phyloP scores from a whole-genome alignment of 2,113 vertebrate species.

The Tachysurus vachellii region DNA sequence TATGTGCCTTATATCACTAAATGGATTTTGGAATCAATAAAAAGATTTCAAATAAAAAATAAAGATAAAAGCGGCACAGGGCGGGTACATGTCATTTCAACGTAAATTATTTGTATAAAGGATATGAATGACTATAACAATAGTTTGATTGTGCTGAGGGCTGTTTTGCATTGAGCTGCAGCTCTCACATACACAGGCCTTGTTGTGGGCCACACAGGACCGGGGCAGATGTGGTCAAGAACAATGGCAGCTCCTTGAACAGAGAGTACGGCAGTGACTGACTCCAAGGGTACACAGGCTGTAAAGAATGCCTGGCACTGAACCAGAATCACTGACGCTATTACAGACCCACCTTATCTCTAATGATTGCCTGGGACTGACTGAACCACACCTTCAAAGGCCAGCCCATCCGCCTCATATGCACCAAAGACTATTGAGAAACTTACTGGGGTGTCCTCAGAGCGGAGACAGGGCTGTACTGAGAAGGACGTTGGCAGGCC shows the following conservation, averaged over 20 bases:
- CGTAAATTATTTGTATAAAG: constrained; percentile 60
- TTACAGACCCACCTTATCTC: constrained; percentile 83
- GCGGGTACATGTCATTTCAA: constrained; percentile 50
- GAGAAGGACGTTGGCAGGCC: constrained; percentile 71
- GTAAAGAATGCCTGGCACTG: constrained; percentile 86
- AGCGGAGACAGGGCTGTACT: constrained; percentile 75
- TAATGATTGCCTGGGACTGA: constrained; percentile 83
- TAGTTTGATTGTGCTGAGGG: constrained; percentile 73
- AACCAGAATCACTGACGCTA: constrained; percentile 82
- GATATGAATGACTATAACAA: constrained; percentile 66
- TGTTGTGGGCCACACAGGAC: constrained; percentile 80
- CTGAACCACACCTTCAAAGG: constrained; percentile 95
- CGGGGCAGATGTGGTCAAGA: constrained; percentile 85
- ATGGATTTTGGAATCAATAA: not conserved
- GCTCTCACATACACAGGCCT: constrained; percentile 85
- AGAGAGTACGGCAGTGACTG: constrained; percentile 92
- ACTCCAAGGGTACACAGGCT: constrained; percentile 85
- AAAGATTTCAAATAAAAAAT: not conserved
- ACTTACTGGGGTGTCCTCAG: constrained; percentile 71
- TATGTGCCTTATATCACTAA: not conserved
- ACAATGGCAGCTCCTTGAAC: constrained; percentile 86
- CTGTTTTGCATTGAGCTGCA: constrained; percentile 78
- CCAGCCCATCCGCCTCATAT: constrained; percentile 79
- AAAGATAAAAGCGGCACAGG: not conserved
- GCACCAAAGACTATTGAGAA: constrained; percentile 82